Base-by-base conservation (phyloP, 2,113 vertebrate species). In the Elanoides forficatus region DNA sequence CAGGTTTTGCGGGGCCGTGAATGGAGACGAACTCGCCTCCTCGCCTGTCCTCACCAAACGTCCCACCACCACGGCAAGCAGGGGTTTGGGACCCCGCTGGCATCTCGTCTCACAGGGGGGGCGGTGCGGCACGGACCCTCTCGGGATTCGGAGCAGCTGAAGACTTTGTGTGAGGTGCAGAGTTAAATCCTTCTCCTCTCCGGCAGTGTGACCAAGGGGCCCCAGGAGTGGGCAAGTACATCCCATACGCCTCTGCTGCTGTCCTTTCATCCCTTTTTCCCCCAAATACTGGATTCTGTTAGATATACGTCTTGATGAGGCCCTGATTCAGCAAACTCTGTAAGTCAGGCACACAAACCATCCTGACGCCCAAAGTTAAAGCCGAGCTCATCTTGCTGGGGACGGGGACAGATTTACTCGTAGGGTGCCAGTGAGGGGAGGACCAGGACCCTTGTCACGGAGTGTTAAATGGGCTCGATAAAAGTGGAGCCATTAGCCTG, bases 161-260 rank as follows among this genome's bases (percentile, higher is more conserved):
- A 59, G 16, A 6, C 14, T 10, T 23, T 0, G 11, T 2, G 2
- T 7, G 34, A 43, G 47, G 9, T 7, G 13, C 21, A 3, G 4
- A 16, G 19, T 48, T 26, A 43, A 45, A 34, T 19, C 34, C 32
- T 17, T 11, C 40, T 58, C 16, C 34, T 9, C 45, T 45, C 25
- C 6, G 3, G 47, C 43, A 22, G 34, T 4, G 1, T 1, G 10
- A 32, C n/a, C 19, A 18, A 10, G 21, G 62, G 16, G 18, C 27
- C 36, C 13, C 1, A 1, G 22, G 27, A 30, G 22, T 2, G 5
- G 43, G 26, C 9, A 38, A 2, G 13, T 21, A 13, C 40, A 42
- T 8, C 20, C 40, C 30, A 3, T 13, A 9, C 0, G 2, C 12
- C 36, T n/a, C 63, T 22, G 56, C 38, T 59, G 43, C 86, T 36